Evolutionary conservation across 2,888 invertebrate genomes (phyloP).

Genomic region (Crossocerus cetratus): DNA sequence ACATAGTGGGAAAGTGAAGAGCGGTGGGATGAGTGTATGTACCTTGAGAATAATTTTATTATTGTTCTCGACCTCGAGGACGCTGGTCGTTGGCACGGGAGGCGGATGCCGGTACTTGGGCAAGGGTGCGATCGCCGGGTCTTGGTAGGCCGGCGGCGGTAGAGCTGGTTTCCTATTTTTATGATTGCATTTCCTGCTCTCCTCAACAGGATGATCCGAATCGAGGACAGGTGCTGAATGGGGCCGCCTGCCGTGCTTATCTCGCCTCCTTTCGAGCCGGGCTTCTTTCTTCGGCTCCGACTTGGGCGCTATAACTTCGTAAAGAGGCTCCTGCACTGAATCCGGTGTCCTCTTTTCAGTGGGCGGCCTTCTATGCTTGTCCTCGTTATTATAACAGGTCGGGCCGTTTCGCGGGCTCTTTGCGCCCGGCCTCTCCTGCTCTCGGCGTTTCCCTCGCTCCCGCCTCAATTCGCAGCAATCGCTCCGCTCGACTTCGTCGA

Average conservation of each 20-base stretch:
- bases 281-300: conserved; percentile 54
- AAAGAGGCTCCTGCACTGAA: conserved; percentile 58
- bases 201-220: conserved; percentile 55
- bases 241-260: conserved; percentile 63
- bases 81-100: conserved; percentile 50
- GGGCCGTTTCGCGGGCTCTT: conserved; percentile 52
- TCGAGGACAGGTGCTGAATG: conserved; percentile 71
- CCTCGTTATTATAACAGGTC: conserved; percentile 35
- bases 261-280: conserved; percentile 52
- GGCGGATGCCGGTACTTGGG: conserved; percentile 57
- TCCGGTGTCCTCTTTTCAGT: conserved; percentile 50
- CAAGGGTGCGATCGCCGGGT: conserved; percentile 54
- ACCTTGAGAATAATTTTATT: conserved; percentile 65
- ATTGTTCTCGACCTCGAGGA: conserved; percentile 69
- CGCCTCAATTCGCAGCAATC: conserved; percentile 58
- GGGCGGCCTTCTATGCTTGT: conserved; percentile 44
- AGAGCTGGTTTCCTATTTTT: conserved; percentile 60
- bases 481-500: conserved; percentile 61
- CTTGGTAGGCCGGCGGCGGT: conserved; percentile 62
- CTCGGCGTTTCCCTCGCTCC: conserved; percentile 44
- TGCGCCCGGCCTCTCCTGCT: conserved; percentile 22
- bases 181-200: conserved; percentile 57
- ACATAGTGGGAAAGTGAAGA: not conserved
- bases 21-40: no score
- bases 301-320: conserved; percentile 63